Evolutionary conservation across 2,888 invertebrate species (phyloP).

Genomic region (Laspeyria flexula): DNA sequence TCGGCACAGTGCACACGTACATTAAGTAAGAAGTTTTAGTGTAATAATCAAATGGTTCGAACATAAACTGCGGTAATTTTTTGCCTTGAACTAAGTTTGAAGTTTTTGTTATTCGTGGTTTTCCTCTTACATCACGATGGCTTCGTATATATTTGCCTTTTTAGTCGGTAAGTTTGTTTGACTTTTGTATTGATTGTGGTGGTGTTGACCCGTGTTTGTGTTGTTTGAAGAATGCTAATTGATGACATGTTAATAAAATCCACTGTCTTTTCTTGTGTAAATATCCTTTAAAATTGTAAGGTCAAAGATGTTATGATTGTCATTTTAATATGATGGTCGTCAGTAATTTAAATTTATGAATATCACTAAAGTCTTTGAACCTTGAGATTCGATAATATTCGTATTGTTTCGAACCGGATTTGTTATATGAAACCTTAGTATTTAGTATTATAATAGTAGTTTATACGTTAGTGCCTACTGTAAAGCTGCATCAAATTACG

Average conservation of each 20-base stretch:
- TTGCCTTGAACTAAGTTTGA: slow-evolving; percentile 63
- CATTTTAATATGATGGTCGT: not conserved
- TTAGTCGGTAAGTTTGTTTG: slow-evolving; percentile 72
- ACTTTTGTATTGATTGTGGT: slow-evolving; percentile 10
- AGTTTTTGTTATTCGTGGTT: slow-evolving; percentile 53
- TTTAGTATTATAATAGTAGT: no score
- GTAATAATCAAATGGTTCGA: slow-evolving; percentile 40
- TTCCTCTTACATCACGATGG: slow-evolving; percentile 71
- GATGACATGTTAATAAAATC: not conserved
- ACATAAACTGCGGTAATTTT: slow-evolving; percentile 39
- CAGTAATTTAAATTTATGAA: not conserved
- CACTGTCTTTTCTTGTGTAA: not conserved
- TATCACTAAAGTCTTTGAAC: not conserved
- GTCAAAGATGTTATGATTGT: not conserved
- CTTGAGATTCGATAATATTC: not conserved
- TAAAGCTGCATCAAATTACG: no score
- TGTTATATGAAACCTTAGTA: no score
- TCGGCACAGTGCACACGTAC: slow-evolving; percentile 41
- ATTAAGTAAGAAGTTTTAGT: slow-evolving; percentile 30
- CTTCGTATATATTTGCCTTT: slow-evolving; percentile 59
- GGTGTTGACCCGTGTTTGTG: no score
- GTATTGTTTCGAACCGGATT: no score
- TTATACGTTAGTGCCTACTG: no score
- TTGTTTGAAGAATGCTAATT: slow-evolving; percentile 10
- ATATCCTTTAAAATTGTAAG: not conserved